phyloP scores from a whole-genome alignment of 2,113 vertebrate species.

The Enhydra lutris region DNA sequence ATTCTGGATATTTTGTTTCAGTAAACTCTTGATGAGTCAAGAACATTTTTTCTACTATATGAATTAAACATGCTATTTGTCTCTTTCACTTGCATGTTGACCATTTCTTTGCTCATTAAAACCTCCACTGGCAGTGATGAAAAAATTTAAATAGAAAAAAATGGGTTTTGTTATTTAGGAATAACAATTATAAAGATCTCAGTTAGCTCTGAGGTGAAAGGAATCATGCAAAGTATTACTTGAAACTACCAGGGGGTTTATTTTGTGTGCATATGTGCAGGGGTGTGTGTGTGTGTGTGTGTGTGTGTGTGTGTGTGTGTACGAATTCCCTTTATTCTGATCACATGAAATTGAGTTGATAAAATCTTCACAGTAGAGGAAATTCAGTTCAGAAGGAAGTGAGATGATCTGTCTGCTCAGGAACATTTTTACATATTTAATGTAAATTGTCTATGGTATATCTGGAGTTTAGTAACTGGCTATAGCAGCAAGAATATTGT shows the following conservation, averaged over 20 bases:
- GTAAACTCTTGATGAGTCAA: conserved; percentile 17
- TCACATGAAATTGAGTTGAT: neutral
- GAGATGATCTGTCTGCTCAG: neutral
- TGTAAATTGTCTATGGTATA: neutral
- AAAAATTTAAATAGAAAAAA: neutral
- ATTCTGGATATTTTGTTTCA: neutral
- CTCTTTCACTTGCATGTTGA: neutral
- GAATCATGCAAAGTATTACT: neutral
- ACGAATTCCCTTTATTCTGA: neutral
- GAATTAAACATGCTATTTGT: neutral
- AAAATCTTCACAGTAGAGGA: neutral
- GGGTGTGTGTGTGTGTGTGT: neutral
- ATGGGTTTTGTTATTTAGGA: neutral
- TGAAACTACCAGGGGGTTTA: neutral
- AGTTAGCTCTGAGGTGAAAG: neutral
- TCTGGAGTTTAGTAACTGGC: neutral
- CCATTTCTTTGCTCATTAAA: conserved; percentile 16
- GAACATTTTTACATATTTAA: neutral
- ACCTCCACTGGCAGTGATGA: neutral
- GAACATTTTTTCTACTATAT: neutral
- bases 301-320: neutral
- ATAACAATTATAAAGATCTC: neutral
- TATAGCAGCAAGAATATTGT: neutral
- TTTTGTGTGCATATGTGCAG: neutral
- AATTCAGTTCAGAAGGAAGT: neutral